Evolutionary conservation across 2,113 vertebrate genomes (phyloP), one percentile per base, ranked within the genome.

Genomic region (Muscicapa adusta): DNA sequence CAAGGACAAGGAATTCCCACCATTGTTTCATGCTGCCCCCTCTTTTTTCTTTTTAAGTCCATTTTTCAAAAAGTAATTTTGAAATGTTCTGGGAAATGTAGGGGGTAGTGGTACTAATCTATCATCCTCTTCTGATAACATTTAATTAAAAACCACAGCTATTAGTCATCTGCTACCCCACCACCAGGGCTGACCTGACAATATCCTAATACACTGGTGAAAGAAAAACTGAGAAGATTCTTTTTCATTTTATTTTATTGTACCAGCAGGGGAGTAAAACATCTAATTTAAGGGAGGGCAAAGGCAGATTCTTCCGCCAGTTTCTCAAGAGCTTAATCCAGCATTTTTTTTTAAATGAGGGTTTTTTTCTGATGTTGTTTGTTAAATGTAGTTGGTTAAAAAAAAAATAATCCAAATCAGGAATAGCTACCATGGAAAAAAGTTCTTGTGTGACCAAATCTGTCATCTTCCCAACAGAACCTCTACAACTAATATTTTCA

Each of bases 11-110:
- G 61, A 91, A 94, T 96, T 97, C 95, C 91, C 94, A 96, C n/a
- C 68, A 94, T 95, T 95, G 94, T 96, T 96, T 36, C 60, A 78
- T 43, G 76, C 17, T 45, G n/a, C 15, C 14, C 42, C 15, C 22
- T 66, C 62, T 74, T 67, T 31, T 57, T 81, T 53, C 56, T 88
- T 93, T 93, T 73, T 17, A 79, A 83, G 67, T 82, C 56, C 53
- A 96, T 97, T 97, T 97, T 95, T 97, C 96, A 97, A 95, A 96
- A 97, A 96, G 88, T 83, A 96, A 97, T 96, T 96, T 95, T 96
- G 93, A 95, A 94, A 93, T 96, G 94, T 96, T 94, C 91, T 96
- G 91, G 88, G 85, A 97, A 90, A 90, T 50, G 63, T 74, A 86
- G 88, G 90, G 94, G 95, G 94, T 86, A 91, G 82, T 3, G 1